Evolutionary conservation across 2,113 vertebrate species (phyloP), one percentile per base, ranked within the genome.

Genomic region (Mustelus asterias): DNA sequence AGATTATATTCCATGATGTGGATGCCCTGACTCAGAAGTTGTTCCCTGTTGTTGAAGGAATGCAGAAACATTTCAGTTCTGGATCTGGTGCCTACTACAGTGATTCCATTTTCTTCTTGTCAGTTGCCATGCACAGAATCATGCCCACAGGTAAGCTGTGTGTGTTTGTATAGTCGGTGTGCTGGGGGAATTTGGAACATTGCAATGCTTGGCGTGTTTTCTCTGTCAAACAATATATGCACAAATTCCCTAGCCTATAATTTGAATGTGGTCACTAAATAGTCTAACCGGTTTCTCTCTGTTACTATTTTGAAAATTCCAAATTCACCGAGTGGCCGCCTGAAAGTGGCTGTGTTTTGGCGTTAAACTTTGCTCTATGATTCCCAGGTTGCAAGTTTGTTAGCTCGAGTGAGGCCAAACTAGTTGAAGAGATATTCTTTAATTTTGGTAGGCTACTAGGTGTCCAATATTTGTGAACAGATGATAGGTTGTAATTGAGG

Each of bases 41-140:
- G 90, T 99, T 99, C 96, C 99, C 99, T 0, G 96, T 99, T 0
- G 99, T 99, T 48, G 98, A 98, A 97, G 98, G 98, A 96, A 99
- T 99, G 99, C 99, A 99, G 98, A 99, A 98, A 96, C 98, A 99
- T 97, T 99, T 99, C 98, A 99, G 99, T 0, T 98, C 99, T 0
- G 99, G 99, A 96, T 98, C 98, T 0, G 98, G 99, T 18, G 97
- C 99, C 88, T 99, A 99, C 97, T 99, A 99, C 98, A 99, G 99
- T 0, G 99, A 99, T 70, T 97, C 99, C 54, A 99, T 99, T 98
- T 99, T 99, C 97, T 99, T 99, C 97, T 97, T 99, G 96, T 99
- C 99, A 0, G 98, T 99, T 1, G 99, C 99, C 80, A 99, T 99
- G 98, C 99, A 99, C 97, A 98, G 97, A 96, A 98, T 99, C 97